Evolutionary conservation across 2,113 vertebrate genomes (phyloP).

Genomic region (Amphiprion ocellaris): DNA sequence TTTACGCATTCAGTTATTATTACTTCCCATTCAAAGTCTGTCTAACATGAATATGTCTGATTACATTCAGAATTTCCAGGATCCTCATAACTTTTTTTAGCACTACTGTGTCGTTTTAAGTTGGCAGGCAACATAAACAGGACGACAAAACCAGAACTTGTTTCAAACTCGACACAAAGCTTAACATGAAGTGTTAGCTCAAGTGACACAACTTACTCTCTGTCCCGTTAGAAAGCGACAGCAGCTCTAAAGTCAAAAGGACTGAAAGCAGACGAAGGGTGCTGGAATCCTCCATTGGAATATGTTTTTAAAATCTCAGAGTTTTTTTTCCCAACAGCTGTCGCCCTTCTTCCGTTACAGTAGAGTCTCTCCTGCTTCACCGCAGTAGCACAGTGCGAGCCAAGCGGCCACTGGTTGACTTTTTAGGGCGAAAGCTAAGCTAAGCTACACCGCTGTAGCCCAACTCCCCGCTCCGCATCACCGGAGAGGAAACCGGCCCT

Average conservation of each 20-base stretch:
- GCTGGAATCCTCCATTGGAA: slow-evolving; percentile 57
- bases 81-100: neutral
- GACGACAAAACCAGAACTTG: neutral
- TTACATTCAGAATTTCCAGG: neutral
- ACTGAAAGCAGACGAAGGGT: slow-evolving; percentile 35
- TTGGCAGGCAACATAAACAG: slow-evolving; percentile 10
- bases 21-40: neutral
- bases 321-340: neutral
- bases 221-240: slow-evolving; percentile 55
- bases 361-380: neutral
- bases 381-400: neutral
- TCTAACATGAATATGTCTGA: neutral
- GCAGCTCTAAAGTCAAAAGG: slow-evolving; percentile 45
- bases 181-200: neutral
- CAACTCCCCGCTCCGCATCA: slow-evolving; percentile 5
- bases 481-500: slow-evolving; percentile 47
- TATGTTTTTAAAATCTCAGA: neutral
- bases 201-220: slow-evolving; percentile 62
- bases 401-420: slow-evolving; percentile 25
- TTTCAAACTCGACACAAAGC: neutral
- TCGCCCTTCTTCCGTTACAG: neutral
- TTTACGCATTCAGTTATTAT: neutral
- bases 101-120: neutral
- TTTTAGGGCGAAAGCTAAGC: slow-evolving; percentile 41
- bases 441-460: slow-evolving; percentile 30